Evolutionary conservation across 2,797 vertebrate species (phyloP).

Genomic region (Sebastes vulpes): DNA sequence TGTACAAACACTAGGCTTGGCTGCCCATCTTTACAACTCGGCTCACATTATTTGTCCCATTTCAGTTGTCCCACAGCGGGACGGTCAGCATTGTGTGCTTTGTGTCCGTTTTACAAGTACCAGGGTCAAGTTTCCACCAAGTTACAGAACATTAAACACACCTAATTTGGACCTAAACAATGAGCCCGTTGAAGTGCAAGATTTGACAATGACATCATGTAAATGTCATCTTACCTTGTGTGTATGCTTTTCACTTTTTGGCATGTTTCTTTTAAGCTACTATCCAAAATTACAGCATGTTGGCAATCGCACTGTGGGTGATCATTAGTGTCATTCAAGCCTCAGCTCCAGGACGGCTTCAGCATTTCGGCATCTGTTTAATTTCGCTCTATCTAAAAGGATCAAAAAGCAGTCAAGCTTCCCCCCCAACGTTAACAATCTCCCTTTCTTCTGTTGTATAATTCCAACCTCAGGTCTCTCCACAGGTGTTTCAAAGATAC

Average conservation of each 20-base stretch:
- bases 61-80: neutral
- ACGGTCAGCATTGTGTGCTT: neutral
- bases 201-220: conserved; percentile 7
- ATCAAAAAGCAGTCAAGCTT: conserved; percentile 6
- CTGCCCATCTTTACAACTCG: conserved; percentile 21
- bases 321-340: conserved; percentile 51
- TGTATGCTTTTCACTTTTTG: neutral
- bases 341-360: conserved; percentile 3
- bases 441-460: conserved; percentile 13
- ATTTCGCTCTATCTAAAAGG: conserved; percentile 31
- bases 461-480: conserved; percentile 19
- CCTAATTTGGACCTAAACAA: conserved; percentile 30
- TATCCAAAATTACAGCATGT: conserved; percentile 18
- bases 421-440: neutral
- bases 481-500: neutral
- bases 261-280: conserved; percentile 11
- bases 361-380: conserved; percentile 31
- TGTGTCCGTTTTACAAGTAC: neutral
- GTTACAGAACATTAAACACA: conserved; percentile 19
- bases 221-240: conserved; percentile 5
- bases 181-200: conserved; percentile 18
- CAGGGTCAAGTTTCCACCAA: conserved; percentile 3
- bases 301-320: conserved; percentile 38
- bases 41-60: conserved; percentile 29
- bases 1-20: conserved; percentile 35